phyloP scores from a whole-genome alignment of 2,888 invertebrate genomes.

The Epinotia demarniana region DNA sequence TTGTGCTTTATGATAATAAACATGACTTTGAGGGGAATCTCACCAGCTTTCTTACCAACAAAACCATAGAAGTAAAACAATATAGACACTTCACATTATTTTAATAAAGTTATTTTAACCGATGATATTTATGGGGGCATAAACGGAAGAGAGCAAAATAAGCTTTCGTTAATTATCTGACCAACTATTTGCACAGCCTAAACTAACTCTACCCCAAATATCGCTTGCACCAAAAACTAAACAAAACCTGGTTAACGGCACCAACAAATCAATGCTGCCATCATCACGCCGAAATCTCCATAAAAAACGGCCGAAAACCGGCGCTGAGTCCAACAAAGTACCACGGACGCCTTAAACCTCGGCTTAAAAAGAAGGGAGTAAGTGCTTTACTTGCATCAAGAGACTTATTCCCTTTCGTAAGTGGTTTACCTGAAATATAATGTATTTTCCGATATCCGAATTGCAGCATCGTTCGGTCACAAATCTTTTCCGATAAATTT shows the following conservation, averaged over 20 bases:
- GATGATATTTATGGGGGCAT: background rate
- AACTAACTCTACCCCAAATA: background rate
- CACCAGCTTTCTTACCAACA: too few relatives aligned
- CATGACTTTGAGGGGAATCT: too few relatives aligned
- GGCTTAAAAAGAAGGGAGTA: background rate
- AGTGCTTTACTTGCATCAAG: background rate
- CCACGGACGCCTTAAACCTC: conserved; percentile 61
- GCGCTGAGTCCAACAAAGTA: conserved; percentile 74
- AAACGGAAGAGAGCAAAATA: background rate
- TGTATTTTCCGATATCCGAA: conserved; percentile 82
- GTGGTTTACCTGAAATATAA: conserved; percentile 62
- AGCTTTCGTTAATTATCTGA: background rate
- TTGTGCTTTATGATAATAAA: too few relatives aligned
- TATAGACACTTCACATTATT: too few relatives aligned
- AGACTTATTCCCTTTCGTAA: background rate
- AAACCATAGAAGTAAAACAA: too few relatives aligned
- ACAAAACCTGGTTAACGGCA: conserved; percentile 41
- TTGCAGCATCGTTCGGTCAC: conserved; percentile 76
- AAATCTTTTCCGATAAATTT: conserved; percentile 81
- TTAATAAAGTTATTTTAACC: background rate
- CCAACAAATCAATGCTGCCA: conserved; percentile 59
- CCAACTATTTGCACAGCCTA: background rate
- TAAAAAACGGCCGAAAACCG: conserved; percentile 60
- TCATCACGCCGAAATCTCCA: conserved; percentile 54
- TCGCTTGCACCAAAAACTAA: conserved; percentile 32